A percentile compares a stretch with the other conserved stretches of the same genome.
phyloP scores from a whole-genome alignment of 2,888 invertebrate species.

The Oscheius onirici region DNA sequence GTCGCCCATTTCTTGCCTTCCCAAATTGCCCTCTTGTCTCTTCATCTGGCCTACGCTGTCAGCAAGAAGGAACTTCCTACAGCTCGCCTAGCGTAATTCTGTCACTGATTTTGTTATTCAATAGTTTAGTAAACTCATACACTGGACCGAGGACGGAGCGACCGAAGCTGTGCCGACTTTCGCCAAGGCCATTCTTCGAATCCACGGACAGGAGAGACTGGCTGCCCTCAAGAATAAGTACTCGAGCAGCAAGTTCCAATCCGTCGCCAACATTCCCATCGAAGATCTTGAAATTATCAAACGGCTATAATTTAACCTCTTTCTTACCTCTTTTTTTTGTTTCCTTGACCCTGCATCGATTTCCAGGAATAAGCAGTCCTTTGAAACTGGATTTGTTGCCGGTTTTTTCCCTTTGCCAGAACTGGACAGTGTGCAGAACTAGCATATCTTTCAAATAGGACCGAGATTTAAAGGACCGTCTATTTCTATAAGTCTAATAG shows the following conservation, averaged over 20 bases:
- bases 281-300: not conserved
- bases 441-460: too few relatives aligned
- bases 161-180: not conserved
- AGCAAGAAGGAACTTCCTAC: not conserved
- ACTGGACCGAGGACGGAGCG: not conserved
- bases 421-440: too few relatives aligned
- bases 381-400: too few relatives aligned
- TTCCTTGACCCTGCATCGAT: too few relatives aligned
- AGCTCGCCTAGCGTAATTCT: not conserved
- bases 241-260: not conserved
- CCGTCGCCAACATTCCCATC: slow-evolving; percentile 3
- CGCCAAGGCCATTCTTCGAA: not conserved
- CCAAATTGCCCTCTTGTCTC: slow-evolving; percentile 83
- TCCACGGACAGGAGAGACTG: slow-evolving; percentile 21
- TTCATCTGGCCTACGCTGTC: slow-evolving; percentile 78
- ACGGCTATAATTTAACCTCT: not conserved
- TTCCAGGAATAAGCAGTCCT: too few relatives aligned
- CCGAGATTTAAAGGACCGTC: too few relatives aligned
- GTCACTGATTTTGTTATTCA: not conserved
- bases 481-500: too few relatives aligned
- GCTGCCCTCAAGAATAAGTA: slow-evolving; percentile 17
- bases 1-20: slow-evolving; percentile 84
- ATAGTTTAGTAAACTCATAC: slow-evolving; percentile 10
- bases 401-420: too few relatives aligned
- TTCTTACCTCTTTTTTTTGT: too few relatives aligned